A percentile compares a stretch with the other conserved stretches of the same genome.
phyloP scores from a whole-genome alignment of 23 tunicate species.

The Ascidia mentula region DNA sequence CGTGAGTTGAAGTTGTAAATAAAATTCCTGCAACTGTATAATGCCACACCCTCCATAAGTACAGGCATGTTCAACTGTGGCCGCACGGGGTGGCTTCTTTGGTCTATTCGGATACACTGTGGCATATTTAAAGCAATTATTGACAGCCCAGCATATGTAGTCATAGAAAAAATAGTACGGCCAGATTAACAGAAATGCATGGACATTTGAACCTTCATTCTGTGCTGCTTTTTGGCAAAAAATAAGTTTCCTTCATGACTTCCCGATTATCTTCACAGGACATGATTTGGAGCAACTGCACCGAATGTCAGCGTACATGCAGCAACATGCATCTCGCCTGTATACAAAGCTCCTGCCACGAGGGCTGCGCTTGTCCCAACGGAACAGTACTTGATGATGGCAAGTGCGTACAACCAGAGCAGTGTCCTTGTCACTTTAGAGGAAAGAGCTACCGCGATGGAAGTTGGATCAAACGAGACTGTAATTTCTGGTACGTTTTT shows the following conservation, averaged over 20 bases:
- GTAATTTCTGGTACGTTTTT: slow-evolving; percentile 91
- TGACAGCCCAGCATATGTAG: no score
- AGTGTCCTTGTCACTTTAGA: slow-evolving; percentile 76
- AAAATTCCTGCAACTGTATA: no score
- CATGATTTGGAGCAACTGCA: slow-evolving; percentile 76
- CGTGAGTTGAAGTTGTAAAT: slow-evolving; percentile 73
- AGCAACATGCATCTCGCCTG: slow-evolving; percentile 78
- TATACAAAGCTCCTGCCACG: slow-evolving; percentile 62
- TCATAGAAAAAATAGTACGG: no score
- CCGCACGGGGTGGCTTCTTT: no score
- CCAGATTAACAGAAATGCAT: no score
- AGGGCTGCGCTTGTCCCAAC: slow-evolving; percentile 86
- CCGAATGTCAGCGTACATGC: slow-evolving; percentile 89
- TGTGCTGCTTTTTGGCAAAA: no score
- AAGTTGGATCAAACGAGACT: slow-evolving; percentile 68
- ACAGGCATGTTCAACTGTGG: no score
- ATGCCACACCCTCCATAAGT: no score
- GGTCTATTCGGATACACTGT: no score
- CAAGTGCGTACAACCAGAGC: slow-evolving; percentile 42
- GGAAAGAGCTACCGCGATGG: slow-evolving; percentile 83
- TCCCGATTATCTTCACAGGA: slow-evolving; percentile 34
- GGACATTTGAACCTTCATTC: no score
- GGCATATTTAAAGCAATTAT: no score
- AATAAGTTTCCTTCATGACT: no score
- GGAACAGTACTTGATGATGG: slow-evolving; percentile 61